Percentiles rank a stretch among this genome's conserved stretches.
Evolutionary conservation across 2,797 vertebrate genomes (phyloP).

Genomic region (Malurus leucopterus): DNA sequence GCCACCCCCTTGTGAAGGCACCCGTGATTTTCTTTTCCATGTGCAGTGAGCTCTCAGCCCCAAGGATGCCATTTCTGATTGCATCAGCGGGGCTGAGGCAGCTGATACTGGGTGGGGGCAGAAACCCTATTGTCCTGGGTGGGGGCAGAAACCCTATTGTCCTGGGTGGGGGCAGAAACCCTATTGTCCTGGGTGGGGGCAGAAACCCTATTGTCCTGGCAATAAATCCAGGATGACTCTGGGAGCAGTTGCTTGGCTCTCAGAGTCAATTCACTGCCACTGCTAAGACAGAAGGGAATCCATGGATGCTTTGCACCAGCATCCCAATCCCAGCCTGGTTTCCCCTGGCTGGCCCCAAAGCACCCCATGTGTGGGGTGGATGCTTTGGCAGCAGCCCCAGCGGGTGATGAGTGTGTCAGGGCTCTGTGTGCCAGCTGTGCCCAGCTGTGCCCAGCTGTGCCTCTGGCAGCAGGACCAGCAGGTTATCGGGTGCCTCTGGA

Average conservation of each 20-base stretch:
- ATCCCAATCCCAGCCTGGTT: fast-evolving
- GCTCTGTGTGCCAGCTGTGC: not conserved
- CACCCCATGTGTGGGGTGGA: not conserved
- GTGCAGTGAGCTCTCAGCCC: not conserved
- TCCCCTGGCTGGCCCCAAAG: not conserved
- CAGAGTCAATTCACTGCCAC: fast-evolving
- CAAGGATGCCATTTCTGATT: not conserved
- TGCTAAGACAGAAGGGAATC: not conserved
- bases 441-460: not conserved
- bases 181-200: too few relatives aligned
- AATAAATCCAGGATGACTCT: not conserved
- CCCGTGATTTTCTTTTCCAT: not conserved
- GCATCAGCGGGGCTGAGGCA: not conserved
- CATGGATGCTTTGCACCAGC: not conserved
- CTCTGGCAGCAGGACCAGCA: not conserved
- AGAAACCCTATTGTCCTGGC: not conserved
- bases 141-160: too few relatives aligned
- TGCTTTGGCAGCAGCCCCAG: not conserved
- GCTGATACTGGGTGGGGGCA: not conserved
- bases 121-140: not conserved
- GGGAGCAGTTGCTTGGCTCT: not conserved
- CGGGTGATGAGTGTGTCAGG: not conserved
- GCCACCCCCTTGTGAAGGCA: not conserved
- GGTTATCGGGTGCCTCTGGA: not conserved
- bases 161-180: too few relatives aligned